phyloP scores from a whole-genome alignment of 2,797 vertebrate genomes.

The Acipenser ruthenus region DNA sequence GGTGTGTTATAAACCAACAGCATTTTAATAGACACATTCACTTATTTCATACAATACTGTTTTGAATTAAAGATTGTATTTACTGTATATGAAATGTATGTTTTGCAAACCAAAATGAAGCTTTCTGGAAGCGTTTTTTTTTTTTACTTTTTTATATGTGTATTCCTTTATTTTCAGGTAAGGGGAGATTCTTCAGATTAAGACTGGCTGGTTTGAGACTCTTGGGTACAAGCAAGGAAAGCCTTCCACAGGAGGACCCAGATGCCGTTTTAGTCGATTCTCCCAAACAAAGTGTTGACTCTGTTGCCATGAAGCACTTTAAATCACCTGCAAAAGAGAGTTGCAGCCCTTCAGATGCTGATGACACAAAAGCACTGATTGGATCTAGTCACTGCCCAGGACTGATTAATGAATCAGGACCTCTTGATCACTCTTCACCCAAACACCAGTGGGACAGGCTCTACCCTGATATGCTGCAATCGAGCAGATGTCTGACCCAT shows the following conservation, averaged over 20 bases:
- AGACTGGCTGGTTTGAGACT: constrained; percentile 78
- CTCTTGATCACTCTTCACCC: constrained; percentile 87
- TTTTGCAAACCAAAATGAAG: neutral
- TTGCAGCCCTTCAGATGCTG: constrained; percentile 83
- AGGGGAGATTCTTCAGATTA: constrained; percentile 84
- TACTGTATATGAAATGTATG: neutral
- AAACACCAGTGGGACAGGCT: constrained; percentile 81
- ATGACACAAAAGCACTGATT: constrained; percentile 88
- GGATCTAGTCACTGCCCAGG: constrained; percentile 79
- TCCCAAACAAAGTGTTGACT: constrained; percentile 75
- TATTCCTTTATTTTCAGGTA: constrained; percentile 31
- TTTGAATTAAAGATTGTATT: neutral
- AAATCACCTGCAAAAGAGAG: constrained; percentile 83
- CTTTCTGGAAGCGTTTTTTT: too few relatives aligned
- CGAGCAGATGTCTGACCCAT: constrained; percentile 74
- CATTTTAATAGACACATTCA: too few relatives aligned
- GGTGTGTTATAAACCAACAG: too few relatives aligned
- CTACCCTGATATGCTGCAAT: constrained; percentile 74
- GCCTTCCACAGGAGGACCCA: constrained; percentile 89
- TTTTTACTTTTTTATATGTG: neutral
- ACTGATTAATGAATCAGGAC: constrained; percentile 74
- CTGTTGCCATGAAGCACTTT: constrained; percentile 75
- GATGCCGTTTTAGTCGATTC: constrained; percentile 85
- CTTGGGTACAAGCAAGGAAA: constrained; percentile 84
- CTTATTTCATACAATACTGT: neutral